These are phyloP conservation scores for Gymnocheta viridis DNA, from an alignment of 2,888 invertebrate species.

Conservation along the genomic window DNA sequence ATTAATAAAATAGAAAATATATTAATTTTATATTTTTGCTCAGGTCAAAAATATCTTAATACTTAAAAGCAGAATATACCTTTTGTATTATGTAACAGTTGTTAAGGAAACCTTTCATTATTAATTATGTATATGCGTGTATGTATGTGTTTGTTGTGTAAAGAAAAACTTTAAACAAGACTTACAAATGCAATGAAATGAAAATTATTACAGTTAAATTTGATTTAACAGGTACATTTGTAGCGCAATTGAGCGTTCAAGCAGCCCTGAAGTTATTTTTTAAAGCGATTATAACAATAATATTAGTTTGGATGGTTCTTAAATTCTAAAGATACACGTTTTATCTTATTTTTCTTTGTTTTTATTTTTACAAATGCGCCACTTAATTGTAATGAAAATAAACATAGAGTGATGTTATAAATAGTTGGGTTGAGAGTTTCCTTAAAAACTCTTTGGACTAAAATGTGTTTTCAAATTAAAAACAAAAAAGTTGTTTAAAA, in stretches of 20 bases:
- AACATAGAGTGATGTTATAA: neutral
- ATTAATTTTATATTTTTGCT: conserved; percentile 80
- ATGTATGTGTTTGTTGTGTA: conserved; percentile 23
- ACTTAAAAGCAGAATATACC: conserved; percentile 64
- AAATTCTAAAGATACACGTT: conserved; percentile 28
- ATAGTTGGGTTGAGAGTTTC: neutral
- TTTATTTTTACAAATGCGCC: conserved; percentile 56
- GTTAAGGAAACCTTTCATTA: conserved; percentile 62
- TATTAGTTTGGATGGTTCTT: conserved; percentile 32
- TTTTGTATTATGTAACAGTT: conserved; percentile 19
- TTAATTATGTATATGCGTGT: neutral
- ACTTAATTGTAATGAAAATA: conserved; percentile 31
- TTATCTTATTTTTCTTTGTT: neutral
- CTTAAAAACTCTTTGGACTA: too few relatives aligned
- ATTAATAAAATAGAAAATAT: conserved; percentile 71
- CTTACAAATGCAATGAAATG: conserved; percentile 41
- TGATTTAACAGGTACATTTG: conserved; percentile 77
- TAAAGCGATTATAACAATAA: conserved; percentile 37
- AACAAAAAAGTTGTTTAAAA: neutral
- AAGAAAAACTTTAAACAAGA: conserved; percentile 43
- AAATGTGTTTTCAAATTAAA: too few relatives aligned
- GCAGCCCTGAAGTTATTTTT: conserved; percentile 19
- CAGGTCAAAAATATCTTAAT: conserved; percentile 81
- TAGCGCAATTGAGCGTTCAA: conserved; percentile 74
- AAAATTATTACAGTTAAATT: conserved; percentile 52